phyloP scores from a whole-genome alignment of 2,797 vertebrate species.

The Labeo calbasu region DNA sequence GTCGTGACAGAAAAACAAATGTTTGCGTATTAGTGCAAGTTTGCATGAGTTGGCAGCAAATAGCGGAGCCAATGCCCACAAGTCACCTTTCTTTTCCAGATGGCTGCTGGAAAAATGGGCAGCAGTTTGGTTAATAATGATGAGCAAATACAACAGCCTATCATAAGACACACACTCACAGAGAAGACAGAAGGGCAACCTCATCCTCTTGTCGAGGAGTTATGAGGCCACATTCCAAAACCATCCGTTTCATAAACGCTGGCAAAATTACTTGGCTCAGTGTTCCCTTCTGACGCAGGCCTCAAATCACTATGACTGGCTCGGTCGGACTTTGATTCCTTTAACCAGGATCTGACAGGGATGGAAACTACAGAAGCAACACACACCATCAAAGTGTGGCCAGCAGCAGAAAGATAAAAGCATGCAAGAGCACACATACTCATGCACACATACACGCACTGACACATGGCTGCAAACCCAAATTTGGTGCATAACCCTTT shows the following conservation, averaged over 20 bases:
- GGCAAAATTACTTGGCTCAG: conserved; percentile 55
- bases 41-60: not conserved
- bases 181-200: conserved; percentile 36
- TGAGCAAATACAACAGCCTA: conserved; percentile 26
- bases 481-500: conserved; percentile 23
- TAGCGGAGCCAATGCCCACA: conserved; percentile 46
- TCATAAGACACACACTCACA: conserved; percentile 37
- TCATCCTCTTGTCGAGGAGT: conserved; percentile 50
- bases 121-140: conserved; percentile 23
- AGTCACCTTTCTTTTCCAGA: conserved; percentile 60
- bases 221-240: conserved; percentile 63
- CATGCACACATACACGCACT: conserved; percentile 50
- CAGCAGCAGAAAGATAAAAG: conserved; percentile 54
- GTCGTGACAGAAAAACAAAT: not conserved
- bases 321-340: conserved; percentile 45
- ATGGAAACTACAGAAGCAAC: conserved; percentile 21
- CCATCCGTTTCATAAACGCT: conserved; percentile 68
- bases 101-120: conserved; percentile 51
- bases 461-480: conserved; percentile 11
- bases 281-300: conserved; percentile 51
- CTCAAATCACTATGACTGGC: conserved; percentile 51
- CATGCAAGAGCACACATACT: conserved; percentile 22
- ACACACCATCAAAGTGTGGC: conserved; percentile 46
- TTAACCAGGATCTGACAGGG: conserved; percentile 33
- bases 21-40: not conserved